Base-by-base conservation (phyloP, 2,888 invertebrate species). In the Leistus spinibarbis region DNA sequence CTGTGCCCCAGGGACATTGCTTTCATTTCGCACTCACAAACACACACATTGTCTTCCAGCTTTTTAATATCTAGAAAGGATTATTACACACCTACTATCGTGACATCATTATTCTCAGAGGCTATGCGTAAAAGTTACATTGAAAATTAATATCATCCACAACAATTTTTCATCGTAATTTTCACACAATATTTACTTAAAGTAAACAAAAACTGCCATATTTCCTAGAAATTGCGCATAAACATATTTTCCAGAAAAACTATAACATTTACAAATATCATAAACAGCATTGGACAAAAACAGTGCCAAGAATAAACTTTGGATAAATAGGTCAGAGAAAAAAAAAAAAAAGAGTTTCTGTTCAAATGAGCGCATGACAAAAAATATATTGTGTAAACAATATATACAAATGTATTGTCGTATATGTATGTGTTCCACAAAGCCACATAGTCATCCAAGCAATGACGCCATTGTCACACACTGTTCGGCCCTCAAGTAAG, bases 401-500 rank as follows among this genome's bases (percentile, higher is more conserved):
- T 10, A 40, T 2, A 1, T 40, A 40, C 7, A 40, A 40, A 40
- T 10, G 7, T 40, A 40, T 13, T 40, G 22, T 62, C 62, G 22
- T n/a, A n/a, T 19, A 24, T 24, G 0, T 62, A n/a, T 22, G 19
- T 24, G 19, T 62, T 20, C 5, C 22, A 23, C 62, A 62, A 53
- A 16, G 16, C n/a, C 16, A 19, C 53, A 27, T 20, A 40, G 19
- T 53, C 53, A 27, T 27, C 65, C n/a, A 24, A 19, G 19, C 27
- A 60, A 40, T 65, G 65, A 65, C 65, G 66, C 53, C 66, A 66
- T 66, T 66, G 66, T 66, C 66, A 66, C 19, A 40, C 65, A 40
- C 19, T 40, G 17, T n/a, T 7, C 3, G 27, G n/a, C 19, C 64
- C 60, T 60, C 60, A 60, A 60, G 60, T 19, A 13, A 16, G 60